A percentile compares a stretch with the other conserved stretches of the same genome.
These are phyloP conservation scores for Okamejei kenojei DNA, from an alignment of 2,797 vertebrate genomes.

Conservation along the genomic window DNA sequence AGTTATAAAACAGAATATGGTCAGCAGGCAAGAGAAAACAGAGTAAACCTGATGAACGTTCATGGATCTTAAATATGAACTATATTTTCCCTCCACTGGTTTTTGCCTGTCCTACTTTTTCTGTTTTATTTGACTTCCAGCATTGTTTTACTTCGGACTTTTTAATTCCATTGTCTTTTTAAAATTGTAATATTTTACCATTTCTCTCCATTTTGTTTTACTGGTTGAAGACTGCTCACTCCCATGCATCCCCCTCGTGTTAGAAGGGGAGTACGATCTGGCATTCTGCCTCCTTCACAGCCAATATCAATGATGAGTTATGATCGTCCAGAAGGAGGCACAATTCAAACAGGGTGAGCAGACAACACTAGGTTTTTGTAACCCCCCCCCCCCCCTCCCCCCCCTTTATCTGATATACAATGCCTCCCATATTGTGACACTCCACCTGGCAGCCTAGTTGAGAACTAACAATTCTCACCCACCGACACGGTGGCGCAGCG, in stretches of 20 bases:
- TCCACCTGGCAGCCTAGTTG: background rate
- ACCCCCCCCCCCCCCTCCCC: background rate
- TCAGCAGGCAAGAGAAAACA: too few species aligned
- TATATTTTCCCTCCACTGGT: too few species aligned
- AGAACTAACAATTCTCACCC: background rate
- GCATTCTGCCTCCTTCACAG: constrained; percentile 10
- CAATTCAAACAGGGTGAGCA: constrained; percentile 18
- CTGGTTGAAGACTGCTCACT: constrained; percentile 16
- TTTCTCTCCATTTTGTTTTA: background rate
- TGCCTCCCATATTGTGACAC: background rate
- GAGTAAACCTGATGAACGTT: too few species aligned
- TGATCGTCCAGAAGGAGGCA: constrained; percentile 14
- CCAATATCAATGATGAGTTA: background rate
- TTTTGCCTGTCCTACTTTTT: too few species aligned
- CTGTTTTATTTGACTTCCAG: too few species aligned
- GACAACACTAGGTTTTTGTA: background rate
- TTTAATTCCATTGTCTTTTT: background rate
- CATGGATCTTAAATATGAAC: too few species aligned
- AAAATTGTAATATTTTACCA: background rate
- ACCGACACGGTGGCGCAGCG: background rate
- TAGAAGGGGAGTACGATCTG: constrained; percentile 21
- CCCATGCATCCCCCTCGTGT: background rate
- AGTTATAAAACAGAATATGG: too few species aligned
- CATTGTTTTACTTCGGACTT: too few species aligned
- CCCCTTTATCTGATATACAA: background rate